Evolutionary conservation across 2,113 vertebrate species (phyloP).

Genomic region (Eurystomus gularis): DNA sequence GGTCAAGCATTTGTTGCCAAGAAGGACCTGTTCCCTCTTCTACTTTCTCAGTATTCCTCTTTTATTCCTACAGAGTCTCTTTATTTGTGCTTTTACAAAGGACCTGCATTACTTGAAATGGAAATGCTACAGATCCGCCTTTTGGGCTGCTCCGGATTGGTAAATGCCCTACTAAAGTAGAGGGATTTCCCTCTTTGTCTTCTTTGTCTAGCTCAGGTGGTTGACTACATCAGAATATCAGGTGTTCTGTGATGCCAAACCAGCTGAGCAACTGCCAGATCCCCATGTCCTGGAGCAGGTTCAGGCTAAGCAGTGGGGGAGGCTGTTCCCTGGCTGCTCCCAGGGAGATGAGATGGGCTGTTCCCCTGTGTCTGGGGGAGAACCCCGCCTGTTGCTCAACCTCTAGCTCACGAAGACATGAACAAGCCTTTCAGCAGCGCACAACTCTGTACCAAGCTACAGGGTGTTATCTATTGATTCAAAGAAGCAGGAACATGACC

Average conservation of each 20-base stretch:
- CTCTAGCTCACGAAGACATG: neutral
- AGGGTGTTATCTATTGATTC: neutral
- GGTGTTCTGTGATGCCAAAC: neutral
- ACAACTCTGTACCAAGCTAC: neutral
- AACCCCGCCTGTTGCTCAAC: no score
- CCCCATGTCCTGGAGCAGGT: neutral
- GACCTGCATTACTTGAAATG: neutral
- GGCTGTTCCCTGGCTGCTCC: rapidly evolving
- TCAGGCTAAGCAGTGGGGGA: neutral
- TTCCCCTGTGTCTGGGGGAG: neutral
- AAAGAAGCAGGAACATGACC: neutral
- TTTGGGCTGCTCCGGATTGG: neutral
- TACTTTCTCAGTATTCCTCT: neutral
- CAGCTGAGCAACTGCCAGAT: neutral
- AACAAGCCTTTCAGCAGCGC: neutral
- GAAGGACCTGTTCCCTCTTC: neutral
- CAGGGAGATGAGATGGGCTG: rapidly evolving
- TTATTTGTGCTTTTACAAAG: neutral
- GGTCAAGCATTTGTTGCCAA: neutral
- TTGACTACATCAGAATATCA: neutral
- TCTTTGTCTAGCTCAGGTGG: neutral
- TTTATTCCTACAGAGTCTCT: neutral
- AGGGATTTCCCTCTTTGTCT: neutral
- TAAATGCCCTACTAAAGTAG: neutral
- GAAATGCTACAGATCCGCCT: neutral